These are phyloP conservation scores for Conus ventricosus DNA, from an alignment of 1,140 invertebrate genomes.

Conservation along the genomic window DNA sequence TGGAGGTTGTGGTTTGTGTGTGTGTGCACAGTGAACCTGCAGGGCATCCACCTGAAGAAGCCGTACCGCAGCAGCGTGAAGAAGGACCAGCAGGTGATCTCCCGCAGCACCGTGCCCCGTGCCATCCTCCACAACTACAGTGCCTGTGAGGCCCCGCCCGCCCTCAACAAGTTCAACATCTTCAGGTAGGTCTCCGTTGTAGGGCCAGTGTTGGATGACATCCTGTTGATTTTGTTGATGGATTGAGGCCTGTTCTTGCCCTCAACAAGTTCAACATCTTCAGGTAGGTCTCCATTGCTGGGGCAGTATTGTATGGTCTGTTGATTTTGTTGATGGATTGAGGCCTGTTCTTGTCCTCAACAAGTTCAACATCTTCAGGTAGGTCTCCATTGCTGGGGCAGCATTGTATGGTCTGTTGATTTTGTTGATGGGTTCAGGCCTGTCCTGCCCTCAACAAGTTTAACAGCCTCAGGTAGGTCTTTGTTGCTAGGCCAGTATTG, in stretches of 20 bases:
- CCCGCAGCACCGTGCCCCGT: constrained; percentile 93
- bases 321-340: too few relatives aligned
- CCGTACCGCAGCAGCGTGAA: constrained; percentile 93
- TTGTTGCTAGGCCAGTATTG: too few relatives aligned
- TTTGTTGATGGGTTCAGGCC: constrained; percentile 83
- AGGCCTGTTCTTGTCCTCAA: constrained; percentile 94
- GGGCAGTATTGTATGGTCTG: too few relatives aligned
- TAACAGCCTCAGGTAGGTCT: constrained; percentile 87
- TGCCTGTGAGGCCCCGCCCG: constrained; percentile 94
- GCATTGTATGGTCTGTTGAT: too few relatives aligned
- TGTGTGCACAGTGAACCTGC: constrained; percentile 85
- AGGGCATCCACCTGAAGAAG: constrained; percentile 97
- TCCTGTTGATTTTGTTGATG: too few relatives aligned
- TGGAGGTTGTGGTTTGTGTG: background rate
- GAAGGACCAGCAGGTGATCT: constrained; percentile 98
- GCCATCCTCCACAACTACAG: constrained; percentile 95
- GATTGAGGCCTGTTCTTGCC: too few relatives aligned
- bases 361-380: too few relatives aligned
- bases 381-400: too few relatives aligned
- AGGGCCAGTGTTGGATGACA: too few relatives aligned
- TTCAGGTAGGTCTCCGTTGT: constrained; percentile 81
- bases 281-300: too few relatives aligned
- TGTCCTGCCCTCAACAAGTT: constrained; percentile 96
- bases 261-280: too few relatives aligned
- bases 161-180: constrained; percentile 94